phyloP scores from a whole-genome alignment of 2,797 vertebrate species.

The Urophycis tenuis region DNA sequence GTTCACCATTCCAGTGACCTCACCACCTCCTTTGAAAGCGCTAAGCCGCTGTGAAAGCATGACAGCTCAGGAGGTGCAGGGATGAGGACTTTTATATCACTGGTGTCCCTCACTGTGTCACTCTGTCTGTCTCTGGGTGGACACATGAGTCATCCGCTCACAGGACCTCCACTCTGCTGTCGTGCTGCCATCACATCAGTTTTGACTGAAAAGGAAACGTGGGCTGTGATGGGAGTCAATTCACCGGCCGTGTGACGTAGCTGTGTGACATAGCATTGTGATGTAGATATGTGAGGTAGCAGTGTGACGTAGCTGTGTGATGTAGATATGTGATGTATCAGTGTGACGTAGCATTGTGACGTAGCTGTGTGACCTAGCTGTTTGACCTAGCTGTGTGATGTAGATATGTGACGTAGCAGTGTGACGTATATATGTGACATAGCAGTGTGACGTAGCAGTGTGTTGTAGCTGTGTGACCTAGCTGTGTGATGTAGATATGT shows the following conservation, averaged over 20 bases:
- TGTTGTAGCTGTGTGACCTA: too few species aligned
- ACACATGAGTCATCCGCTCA: background rate
- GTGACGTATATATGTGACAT: too few species aligned
- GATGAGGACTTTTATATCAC: background rate
- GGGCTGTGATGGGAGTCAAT: background rate
- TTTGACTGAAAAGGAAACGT: background rate
- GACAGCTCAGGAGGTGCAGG: background rate
- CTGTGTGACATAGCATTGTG: background rate
- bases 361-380: too few species aligned
- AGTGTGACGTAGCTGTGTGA: too few species aligned
- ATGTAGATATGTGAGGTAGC: too few species aligned
- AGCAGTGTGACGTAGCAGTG: too few species aligned
- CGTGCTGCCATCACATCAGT: background rate
- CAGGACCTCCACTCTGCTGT: background rate
- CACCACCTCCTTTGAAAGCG: conserved; percentile 57
- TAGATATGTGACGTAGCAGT: too few species aligned
- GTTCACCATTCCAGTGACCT: conserved; percentile 55
- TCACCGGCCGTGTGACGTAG: background rate
- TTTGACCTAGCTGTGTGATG: too few species aligned
- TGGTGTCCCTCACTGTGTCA: background rate
- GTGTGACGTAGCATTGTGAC: too few species aligned
- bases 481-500: too few species aligned
- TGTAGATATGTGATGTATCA: too few species aligned
- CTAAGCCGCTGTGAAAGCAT: background rate
- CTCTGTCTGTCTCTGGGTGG: background rate